Base-by-base conservation (phyloP, 2,797 vertebrate genomes). In the Adrianichthys oophorus region DNA sequence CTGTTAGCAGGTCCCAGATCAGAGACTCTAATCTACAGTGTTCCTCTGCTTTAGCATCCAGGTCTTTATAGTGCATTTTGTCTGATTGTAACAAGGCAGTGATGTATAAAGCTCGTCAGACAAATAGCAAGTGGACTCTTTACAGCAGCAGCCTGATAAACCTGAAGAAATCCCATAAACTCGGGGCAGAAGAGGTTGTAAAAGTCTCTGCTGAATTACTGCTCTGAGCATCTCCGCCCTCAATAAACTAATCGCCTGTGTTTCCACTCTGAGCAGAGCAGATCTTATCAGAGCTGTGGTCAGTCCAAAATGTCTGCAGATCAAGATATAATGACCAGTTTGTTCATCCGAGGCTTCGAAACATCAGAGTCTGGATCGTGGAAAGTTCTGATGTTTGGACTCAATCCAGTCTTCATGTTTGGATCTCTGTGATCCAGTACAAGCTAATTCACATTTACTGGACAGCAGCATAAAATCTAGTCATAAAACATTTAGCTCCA, bases 121-220 rank as follows among this genome's bases (percentile, higher is more conserved):
- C 62, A 29, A 59, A 46, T 52, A 76, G 50, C 65, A 55, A 57
- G 64, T n/a, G 61, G 46, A 70, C 49, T 61, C 76, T 83, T 74
- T 80, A 70, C 74, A 45, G 64, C 72, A 26, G 47, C 16, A 52
- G 46, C 41, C 45, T 1, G 7, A 14, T 72, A 78, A 82, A 85
- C 32, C 82, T 83, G 80, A 78, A 80, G 70, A 80, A 61, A 70
- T 70, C 68, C 65, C 48, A 76, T 80, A 79, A 82, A 85, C 62
- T 60, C 42, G 12, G 65, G 59, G 58, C 54, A 72, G 68, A 79
- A 78, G 24, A 74, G 70, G 70, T 68, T 49, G 17, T 79, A 71
- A 78, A 81, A 78, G 56, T 67, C 68, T 62, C 42, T 45, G 58
- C 65, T 79, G 70, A 83, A 48, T 76, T 67, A 71, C 42, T 8